A percentile compares a stretch with the other conserved stretches of the same genome.
Evolutionary conservation across 2,888 invertebrate species (phyloP).

Genomic region (Sinhomidia bicolor): DNA sequence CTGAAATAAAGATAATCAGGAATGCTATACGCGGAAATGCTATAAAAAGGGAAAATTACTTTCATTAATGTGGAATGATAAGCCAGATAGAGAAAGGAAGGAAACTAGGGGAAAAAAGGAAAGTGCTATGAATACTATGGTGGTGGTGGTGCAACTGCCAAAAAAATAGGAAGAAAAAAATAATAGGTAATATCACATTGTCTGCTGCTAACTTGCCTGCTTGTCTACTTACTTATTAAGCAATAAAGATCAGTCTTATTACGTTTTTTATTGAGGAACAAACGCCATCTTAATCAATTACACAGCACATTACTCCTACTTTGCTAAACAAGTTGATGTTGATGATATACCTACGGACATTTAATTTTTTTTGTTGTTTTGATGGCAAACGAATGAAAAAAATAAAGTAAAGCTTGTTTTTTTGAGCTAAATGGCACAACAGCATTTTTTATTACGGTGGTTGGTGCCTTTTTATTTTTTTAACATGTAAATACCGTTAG

Average conservation of each 20-base stretch:
- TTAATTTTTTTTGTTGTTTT: no score
- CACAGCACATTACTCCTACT: conserved; percentile 43
- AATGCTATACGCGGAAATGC: background rate
- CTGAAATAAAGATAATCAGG: background rate
- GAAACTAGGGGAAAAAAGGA: background rate
- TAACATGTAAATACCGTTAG: no score
- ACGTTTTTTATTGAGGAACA: conserved; percentile 25
- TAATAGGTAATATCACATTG: no score
- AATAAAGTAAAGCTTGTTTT: no score
- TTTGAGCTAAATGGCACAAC: no score
- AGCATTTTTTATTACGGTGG: no score
- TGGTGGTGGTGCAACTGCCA: background rate
- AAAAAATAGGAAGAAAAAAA: background rate
- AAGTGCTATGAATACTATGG: background rate
- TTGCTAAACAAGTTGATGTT: conserved; percentile 9
- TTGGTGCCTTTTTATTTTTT: no score
- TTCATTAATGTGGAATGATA: conserved; percentile 17
- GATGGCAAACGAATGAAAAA: no score
- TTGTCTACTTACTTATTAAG: conserved; percentile 32
- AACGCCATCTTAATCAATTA: conserved; percentile 58
- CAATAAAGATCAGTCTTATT: conserved; percentile 37
- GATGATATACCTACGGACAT: no score
- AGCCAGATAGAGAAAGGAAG: background rate
- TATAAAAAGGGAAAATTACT: conserved; percentile 38
- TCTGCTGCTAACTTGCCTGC: background rate